Percentiles rank a stretch among this genome's conserved stretches.
Conservation (phyloP, 2,113 vertebrate species). For the Triplophysa siluroides region DNA sequence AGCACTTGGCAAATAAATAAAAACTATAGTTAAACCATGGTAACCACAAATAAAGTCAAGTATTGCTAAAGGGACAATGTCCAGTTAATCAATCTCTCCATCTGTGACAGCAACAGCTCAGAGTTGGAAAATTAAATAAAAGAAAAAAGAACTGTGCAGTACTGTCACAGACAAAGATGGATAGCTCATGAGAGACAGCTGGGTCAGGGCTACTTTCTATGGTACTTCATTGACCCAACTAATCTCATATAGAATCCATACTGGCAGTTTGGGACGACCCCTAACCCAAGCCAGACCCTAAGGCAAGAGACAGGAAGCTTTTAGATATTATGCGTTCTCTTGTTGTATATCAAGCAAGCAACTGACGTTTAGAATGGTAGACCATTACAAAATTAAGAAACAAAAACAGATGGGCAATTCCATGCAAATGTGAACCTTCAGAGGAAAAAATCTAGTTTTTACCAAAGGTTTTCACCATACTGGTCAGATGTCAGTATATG, state of each 20-base stretch:
- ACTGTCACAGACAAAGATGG: constrained; percentile 29
- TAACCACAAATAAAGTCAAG: too few species aligned
- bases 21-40: too few species aligned
- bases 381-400: too few species aligned
- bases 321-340: constrained; percentile 15
- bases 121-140: constrained; percentile 15
- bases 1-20: too few species aligned
- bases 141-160: constrained; percentile 5
- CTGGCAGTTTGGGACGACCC: constrained; percentile 6
- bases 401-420: too few species aligned
- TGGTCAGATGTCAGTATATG: too few species aligned
- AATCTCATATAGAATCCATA: constrained; percentile 34
- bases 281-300: constrained; percentile 10
- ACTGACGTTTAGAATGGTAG: too few species aligned
- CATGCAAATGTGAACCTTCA: too few species aligned
- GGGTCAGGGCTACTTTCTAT: constrained; percentile 17
- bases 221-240: constrained; percentile 29
- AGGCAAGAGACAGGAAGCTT: constrained; percentile 18
- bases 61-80: neutral
- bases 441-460: too few species aligned
- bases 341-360: neutral
- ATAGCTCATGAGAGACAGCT: constrained; percentile 19
- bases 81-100: neutral
- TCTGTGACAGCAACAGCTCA: neutral
- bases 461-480: too few species aligned